phyloP scores from a whole-genome alignment of 2,888 invertebrate species.

The Campaea margaritaria region DNA sequence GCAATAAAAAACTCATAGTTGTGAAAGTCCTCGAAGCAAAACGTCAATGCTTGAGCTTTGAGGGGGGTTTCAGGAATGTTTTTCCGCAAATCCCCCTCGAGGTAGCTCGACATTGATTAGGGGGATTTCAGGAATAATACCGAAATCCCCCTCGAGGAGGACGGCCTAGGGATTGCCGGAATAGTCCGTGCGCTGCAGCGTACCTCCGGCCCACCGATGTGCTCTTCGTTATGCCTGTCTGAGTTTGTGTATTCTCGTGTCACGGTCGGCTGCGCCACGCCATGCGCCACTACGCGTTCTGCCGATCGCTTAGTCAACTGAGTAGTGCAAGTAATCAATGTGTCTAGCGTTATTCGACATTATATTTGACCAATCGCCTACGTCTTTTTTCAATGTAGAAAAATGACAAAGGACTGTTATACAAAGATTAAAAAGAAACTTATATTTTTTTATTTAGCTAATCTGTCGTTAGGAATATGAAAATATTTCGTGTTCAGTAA shows the following conservation, averaged over 20 bases:
- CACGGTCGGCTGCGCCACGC: neutral
- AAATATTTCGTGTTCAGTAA: constrained; percentile 79
- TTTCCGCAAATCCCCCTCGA: too few species aligned
- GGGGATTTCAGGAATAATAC: too few species aligned
- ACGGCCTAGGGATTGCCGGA: too few species aligned
- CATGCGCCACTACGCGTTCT: neutral
- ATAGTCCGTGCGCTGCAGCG: too few species aligned
- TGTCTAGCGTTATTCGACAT: constrained; percentile 52
- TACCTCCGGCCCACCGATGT: constrained; percentile 5
- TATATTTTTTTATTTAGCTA: constrained; percentile 84
- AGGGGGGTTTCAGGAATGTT: too few species aligned
- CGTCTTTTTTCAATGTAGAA: constrained; percentile 70
- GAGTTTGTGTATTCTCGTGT: neutral
- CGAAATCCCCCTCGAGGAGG: too few species aligned
- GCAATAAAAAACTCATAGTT: too few species aligned
- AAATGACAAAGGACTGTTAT: constrained; percentile 75
- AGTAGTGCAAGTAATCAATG: constrained; percentile 27
- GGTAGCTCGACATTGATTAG: too few species aligned
- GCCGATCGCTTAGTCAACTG: constrained; percentile 18
- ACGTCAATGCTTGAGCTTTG: too few species aligned
- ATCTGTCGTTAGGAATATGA: constrained; percentile 74
- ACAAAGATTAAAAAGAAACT: constrained; percentile 63
- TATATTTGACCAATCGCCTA: constrained; percentile 73
- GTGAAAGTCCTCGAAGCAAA: too few species aligned
- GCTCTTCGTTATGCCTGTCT: neutral